These are phyloP conservation scores for Crenuchus spilurus DNA, from an alignment of 2,797 vertebrate genomes.

Conservation along the genomic window DNA sequence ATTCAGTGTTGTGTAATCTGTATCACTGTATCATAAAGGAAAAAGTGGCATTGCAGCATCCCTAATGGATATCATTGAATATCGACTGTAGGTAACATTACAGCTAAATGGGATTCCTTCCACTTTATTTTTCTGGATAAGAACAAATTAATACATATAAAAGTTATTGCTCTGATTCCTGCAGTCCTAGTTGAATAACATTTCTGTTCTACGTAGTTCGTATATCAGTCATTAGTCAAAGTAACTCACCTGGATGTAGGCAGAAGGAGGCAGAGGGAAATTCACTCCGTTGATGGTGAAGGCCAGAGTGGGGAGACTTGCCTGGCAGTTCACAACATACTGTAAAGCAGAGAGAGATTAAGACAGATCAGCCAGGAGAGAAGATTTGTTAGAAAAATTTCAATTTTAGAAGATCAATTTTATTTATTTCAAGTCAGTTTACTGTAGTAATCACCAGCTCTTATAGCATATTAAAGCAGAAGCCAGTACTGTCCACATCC, in stretches of 20 bases:
- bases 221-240: not conserved
- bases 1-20: too few species aligned
- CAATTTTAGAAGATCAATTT: not conserved
- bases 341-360: conserved; percentile 48
- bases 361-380: not conserved
- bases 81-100: too few species aligned
- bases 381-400: not conserved
- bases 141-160: not conserved
- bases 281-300: conserved; percentile 69
- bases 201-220: too few species aligned
- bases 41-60: too few species aligned
- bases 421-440: not conserved
- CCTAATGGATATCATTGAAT: too few species aligned
- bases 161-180: too few species aligned
- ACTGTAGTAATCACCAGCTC: not conserved
- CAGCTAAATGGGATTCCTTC: too few species aligned
- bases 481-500: not conserved
- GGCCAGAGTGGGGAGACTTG: conserved; percentile 71
- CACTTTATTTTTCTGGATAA: not conserved
- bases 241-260: conserved; percentile 68
- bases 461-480: not conserved
- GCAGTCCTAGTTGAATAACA: too few species aligned
- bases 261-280: conserved; percentile 70
- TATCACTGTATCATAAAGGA: too few species aligned
- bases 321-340: conserved; percentile 72